Evolutionary conservation across 2,113 vertebrate genomes (phyloP).

Genomic region (Dryoscopus gambensis): DNA sequence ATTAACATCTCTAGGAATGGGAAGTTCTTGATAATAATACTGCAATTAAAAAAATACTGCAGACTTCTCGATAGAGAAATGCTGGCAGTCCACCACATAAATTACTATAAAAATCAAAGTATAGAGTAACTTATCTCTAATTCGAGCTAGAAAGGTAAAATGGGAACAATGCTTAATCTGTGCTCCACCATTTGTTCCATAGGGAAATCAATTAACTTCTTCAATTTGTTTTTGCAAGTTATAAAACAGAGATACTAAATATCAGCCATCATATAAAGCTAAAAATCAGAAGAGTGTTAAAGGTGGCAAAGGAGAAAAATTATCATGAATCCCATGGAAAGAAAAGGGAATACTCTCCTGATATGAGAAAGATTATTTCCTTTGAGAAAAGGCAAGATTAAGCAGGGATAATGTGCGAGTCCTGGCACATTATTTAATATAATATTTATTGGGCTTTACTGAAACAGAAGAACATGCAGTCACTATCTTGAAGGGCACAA

Average conservation of each 20-base stretch:
- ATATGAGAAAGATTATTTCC: neutral
- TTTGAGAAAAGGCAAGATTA: neutral
- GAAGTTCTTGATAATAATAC: neutral
- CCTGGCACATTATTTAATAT: neutral
- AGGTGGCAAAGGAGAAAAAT: neutral
- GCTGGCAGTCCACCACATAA: neutral
- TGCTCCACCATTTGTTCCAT: neutral
- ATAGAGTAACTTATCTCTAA: neutral
- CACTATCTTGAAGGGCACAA: neutral
- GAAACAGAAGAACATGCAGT: neutral
- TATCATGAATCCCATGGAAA: neutral
- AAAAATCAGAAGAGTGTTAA: neutral
- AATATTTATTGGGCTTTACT: neutral
- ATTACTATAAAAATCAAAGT: neutral
- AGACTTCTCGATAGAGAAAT: neutral
- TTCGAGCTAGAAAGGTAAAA: neutral
- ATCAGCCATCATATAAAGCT: neutral
- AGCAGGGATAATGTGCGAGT: rapidly evolving
- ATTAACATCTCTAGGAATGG: neutral
- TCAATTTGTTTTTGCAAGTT: neutral
- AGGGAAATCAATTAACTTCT: neutral
- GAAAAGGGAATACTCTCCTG: neutral
- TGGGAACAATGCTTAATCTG: neutral
- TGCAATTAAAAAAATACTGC: neutral
- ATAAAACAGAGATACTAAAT: neutral